Evolutionary conservation across 1,140 invertebrate genomes (phyloP).

Genomic region (Vanessa atalanta): DNA sequence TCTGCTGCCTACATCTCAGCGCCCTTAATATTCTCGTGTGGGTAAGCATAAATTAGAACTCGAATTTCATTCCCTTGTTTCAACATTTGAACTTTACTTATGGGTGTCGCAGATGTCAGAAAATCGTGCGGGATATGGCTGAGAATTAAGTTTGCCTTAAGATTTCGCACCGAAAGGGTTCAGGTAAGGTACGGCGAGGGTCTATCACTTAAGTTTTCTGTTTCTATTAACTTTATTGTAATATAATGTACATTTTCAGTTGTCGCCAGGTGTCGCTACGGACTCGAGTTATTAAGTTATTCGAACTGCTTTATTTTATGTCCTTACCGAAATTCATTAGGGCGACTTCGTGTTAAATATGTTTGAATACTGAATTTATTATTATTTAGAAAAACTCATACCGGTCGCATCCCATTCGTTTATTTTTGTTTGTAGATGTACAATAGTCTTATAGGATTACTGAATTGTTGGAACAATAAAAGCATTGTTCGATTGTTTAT

Average conservation of each 20-base stretch:
- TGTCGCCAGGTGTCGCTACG: conserved; percentile 32
- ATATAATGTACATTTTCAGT: conserved; percentile 34
- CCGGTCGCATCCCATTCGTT: background rate
- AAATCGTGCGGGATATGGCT: conserved; percentile 42
- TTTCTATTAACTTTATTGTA: conserved; percentile 40
- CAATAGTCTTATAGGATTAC: conserved; percentile 31
- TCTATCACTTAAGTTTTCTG: conserved; percentile 42
- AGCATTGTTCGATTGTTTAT: conserved; percentile 24
- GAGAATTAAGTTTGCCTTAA: conserved; percentile 43
- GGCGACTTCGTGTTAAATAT: background rate
- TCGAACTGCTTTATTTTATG: conserved; percentile 16
- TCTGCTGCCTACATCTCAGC: conserved; percentile 52
- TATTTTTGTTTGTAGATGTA: conserved; percentile 13
- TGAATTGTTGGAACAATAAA: conserved; percentile 12
- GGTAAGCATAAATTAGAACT: conserved; percentile 71
- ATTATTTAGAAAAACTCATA: background rate
- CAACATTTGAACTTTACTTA: conserved; percentile 72
- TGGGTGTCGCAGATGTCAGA: conserved; percentile 54
- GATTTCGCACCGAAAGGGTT: conserved; percentile 37
- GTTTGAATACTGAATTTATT: background rate
- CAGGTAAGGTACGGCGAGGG: conserved; percentile 40
- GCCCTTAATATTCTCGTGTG: conserved; percentile 59
- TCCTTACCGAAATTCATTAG: background rate
- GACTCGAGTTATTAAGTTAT: conserved; percentile 31
- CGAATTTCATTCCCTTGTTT: conserved; percentile 70